These are phyloP conservation scores for Yponomeuta malinellus DNA, from an alignment of 2,888 invertebrate genomes.

Conservation along the genomic window DNA sequence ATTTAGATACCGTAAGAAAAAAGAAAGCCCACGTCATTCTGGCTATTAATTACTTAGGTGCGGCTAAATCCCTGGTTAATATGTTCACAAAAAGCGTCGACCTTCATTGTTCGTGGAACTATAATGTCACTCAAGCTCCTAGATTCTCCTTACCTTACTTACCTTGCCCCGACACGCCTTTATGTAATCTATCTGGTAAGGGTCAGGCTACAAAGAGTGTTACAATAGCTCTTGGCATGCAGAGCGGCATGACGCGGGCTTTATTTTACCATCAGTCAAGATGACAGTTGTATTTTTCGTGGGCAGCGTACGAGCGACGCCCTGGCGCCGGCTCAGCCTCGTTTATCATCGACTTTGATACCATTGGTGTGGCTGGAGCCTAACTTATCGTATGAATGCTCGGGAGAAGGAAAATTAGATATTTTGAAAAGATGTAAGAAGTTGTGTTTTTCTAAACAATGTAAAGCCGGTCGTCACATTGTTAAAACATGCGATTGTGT, in stretches of 20 bases:
- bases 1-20: background rate
- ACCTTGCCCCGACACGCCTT: slow-evolving; percentile 35
- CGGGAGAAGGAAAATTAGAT: background rate
- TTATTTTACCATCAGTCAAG: slow-evolving; percentile 73
- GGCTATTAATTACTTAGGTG: background rate
- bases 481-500: slow-evolving; percentile 3
- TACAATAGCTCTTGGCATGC: slow-evolving; percentile 63
- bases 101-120: slow-evolving; percentile 13
- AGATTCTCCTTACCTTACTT: slow-evolving; percentile 30
- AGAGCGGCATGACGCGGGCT: slow-evolving; percentile 63
- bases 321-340: slow-evolving; percentile 56
- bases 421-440: background rate
- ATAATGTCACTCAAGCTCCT: slow-evolving; percentile 13
- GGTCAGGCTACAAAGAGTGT: slow-evolving; percentile 50
- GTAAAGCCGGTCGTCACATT: background rate
- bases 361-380: slow-evolving; percentile 39
- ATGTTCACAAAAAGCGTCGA: slow-evolving; percentile 6
- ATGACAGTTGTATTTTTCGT: slow-evolving; percentile 73
- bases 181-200: slow-evolving; percentile 57
- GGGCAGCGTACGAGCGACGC: slow-evolving; percentile 57
- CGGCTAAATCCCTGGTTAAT: background rate
- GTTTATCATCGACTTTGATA: slow-evolving; percentile 65
- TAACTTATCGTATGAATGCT: slow-evolving; percentile 39
- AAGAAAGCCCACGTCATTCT: background rate
- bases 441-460: slow-evolving; percentile 1